A percentile compares a stretch with the other conserved stretches of the same genome.
Conservation (phyloP, 2,888 invertebrate genomes). For the Byasa hedistus region DNA sequence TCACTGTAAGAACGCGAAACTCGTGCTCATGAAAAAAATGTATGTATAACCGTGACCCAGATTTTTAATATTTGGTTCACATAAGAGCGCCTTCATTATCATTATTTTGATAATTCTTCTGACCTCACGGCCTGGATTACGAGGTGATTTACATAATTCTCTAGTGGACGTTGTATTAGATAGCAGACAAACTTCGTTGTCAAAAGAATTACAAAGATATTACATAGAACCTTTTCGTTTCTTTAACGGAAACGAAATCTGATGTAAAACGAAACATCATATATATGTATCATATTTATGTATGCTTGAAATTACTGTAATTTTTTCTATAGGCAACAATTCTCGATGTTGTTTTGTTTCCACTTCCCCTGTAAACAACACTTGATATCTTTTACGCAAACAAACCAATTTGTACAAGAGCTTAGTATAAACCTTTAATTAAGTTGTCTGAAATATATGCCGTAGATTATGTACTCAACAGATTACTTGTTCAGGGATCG, state of each 20-base stretch:
- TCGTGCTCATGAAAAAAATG: conserved; percentile 2
- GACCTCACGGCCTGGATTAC: conserved; percentile 15
- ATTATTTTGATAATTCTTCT: conserved; percentile 25
- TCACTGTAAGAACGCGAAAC: background rate
- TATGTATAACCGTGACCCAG: conserved; percentile 20
- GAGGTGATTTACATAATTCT: conserved; percentile 10
- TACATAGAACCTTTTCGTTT: too few relatives aligned
- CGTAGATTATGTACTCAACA: conserved; percentile 10
- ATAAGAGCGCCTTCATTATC: background rate
- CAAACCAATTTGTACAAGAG: conserved; percentile 15
- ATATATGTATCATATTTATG: too few relatives aligned
- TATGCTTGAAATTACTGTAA: too few relatives aligned
- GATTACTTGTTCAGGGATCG: conserved; percentile 5
- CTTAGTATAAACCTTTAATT: conserved; percentile 17
- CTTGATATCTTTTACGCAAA: conserved; percentile 14
- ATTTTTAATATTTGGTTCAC: conserved; percentile 14
- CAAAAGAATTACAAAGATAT: background rate
- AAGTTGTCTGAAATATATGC: conserved; percentile 11
- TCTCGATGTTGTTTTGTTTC: conserved; percentile 2
- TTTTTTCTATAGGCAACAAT: too few relatives aligned
- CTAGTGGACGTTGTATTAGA: background rate
- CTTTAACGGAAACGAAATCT: too few relatives aligned
- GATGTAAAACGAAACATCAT: too few relatives aligned
- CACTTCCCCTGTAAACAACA: conserved; percentile 9
- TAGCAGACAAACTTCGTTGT: background rate